Evolutionary conservation across 1,140 invertebrate species (phyloP).

Genomic region (Cydia strobilella): DNA sequence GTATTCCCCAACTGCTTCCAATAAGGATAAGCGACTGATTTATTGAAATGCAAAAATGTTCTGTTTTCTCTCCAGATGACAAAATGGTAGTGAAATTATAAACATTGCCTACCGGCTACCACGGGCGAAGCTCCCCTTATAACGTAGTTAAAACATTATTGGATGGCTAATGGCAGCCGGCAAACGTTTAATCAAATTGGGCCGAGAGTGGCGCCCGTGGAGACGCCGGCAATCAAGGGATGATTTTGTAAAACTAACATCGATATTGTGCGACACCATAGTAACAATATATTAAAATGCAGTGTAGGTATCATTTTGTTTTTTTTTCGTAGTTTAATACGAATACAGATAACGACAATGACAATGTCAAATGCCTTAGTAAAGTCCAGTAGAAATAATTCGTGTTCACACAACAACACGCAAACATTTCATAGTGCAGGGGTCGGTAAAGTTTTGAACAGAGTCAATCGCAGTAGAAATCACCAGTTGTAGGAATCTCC

Average conservation of each 20-base stretch:
- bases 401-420: neutral
- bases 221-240: neutral
- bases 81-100: neutral
- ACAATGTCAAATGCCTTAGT: neutral
- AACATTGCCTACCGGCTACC: neutral
- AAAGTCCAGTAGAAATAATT: neutral
- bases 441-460: too few species aligned
- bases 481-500: too few species aligned
- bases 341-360: neutral
- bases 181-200: slow-evolving; percentile 25
- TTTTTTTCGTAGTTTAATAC: neutral
- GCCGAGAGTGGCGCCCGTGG: slow-evolving; percentile 2
- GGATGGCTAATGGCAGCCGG: neutral
- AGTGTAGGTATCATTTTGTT: neutral
- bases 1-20: too few species aligned
- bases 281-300: neutral
- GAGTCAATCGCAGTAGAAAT: too few species aligned
- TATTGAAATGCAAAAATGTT: neutral
- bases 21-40: neutral
- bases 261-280: neutral
- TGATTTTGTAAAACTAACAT: neutral
- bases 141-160: slow-evolving; percentile 12
- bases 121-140: neutral
- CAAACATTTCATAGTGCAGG: neutral
- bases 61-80: slow-evolving; percentile 12